Base-by-base conservation (phyloP, 2,888 invertebrate species). In the Rhabditoides inermis region DNA sequence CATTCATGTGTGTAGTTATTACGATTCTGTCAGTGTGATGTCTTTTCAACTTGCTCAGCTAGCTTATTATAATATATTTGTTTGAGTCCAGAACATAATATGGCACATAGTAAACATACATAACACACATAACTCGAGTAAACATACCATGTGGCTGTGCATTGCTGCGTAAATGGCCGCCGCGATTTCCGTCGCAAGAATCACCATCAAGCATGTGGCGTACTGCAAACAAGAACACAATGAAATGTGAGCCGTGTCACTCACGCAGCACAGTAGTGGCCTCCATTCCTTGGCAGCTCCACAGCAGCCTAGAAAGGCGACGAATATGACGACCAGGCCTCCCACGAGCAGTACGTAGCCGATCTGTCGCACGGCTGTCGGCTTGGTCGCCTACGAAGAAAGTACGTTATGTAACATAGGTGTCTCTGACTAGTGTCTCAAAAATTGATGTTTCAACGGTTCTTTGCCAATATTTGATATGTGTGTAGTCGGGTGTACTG, bases 221-320 rank as follows among this genome's bases (percentile, higher is more conserved):
- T 74, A 74, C 73, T 73, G 54, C 52, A 69, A 62, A 30, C 30
- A 20, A 30, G n/a, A n/a, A 18, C n/a, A 18, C 7, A 39, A 39
- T 15, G 12, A 30, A 27, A n/a, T 20, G 40, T 6, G 40, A 2
- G 2, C 26, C n/a, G 3, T 30, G 1, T 25, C 7, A 60, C 65
- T 58, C 41, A 72, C 72, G 53, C 73, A 74, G 44, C 73, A 72
- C 20, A 75, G 50, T 10, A 75, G 48, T 1, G 75, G 76, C 36
- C 76, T 55, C 76, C 76, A 76, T 52, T 76, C 75, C 45, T 74
- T 74, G 3, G 71, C 68, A 15, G 74, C 72, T 20, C 74, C 72
- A 54, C 70, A 74, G 53, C 72, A 73, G 20, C 75, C 76, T 32
- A 76, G 53, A 52, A 75, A 76, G 4, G 76, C 70, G 5, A 76